Evolutionary conservation across 2,113 vertebrate genomes (phyloP), one percentile per base, ranked within the genome.

Genomic region (Polypterus senegalus): DNA sequence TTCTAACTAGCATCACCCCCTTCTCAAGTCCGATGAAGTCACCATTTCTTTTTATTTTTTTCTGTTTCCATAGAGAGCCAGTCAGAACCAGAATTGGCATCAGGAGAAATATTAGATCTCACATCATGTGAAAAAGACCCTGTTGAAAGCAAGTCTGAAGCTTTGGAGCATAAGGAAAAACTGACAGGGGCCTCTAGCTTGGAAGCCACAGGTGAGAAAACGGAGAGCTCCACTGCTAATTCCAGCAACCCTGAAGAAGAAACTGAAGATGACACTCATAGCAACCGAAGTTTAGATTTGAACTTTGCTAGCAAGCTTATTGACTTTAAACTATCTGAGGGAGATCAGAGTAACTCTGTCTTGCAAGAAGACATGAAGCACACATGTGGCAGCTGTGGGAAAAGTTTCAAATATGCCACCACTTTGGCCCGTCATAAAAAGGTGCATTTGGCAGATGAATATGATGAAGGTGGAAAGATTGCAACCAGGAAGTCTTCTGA

Each of bases 271-370:
- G 91, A 97, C 73, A 81, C 83, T 3, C 82, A 88, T 72, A 99
- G 95, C 88, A 96, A 95, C 83, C 92, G 90, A 73, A 97, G 92
- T 77, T 81, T 95, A 74, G 94, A 99, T 80, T 86, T 98, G 61
- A 90, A 97, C 83, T 90, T 98, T 4, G 92, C 92, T 73, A 90
- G 86, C 73, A 96, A 92, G 78, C 85, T 96, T 58, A 94, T 97
- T 68, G 95, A 93, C 82, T 95, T 98, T 71, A 97, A 92, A 74
- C 88, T 97, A 71, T 84, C 83, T 1, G 78, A 81, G 65, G 81
- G 71, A 27, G 76, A 75, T 54, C 71, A 71, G 51, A 74, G 69
- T 5, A 3, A 61, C 59, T 66, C 11, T 68, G 78, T 71, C 66
- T 61, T 73, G 65, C 80, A 76, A 69, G 74, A 80, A 4, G 91